phyloP scores from a whole-genome alignment of 2,797 vertebrate genomes.

The Benthosema pterotum region DNA sequence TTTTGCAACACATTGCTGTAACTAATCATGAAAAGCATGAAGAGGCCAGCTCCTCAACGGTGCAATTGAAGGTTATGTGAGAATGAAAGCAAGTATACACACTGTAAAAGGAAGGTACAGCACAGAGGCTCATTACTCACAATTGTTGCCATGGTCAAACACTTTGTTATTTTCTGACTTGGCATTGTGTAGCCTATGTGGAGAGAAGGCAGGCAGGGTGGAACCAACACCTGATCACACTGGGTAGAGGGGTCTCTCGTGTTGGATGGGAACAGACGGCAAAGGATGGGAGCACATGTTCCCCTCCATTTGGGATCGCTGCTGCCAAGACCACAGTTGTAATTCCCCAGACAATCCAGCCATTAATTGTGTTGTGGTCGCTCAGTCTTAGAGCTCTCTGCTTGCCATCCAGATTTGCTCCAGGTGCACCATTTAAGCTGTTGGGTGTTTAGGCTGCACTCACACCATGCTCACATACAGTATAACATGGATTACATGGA shows the following conservation, averaged over 20 bases:
- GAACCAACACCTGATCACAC: constrained; percentile 6
- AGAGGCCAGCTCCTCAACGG: no score
- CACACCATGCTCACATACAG: constrained; percentile 10
- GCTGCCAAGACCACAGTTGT: constrained; percentile 45
- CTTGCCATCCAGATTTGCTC: constrained; percentile 32
- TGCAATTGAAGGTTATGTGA: no score
- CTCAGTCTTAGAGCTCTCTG: constrained; percentile 37
- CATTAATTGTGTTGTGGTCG: constrained; percentile 49
- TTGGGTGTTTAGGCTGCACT: constrained; percentile 15
- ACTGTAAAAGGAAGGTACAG: no score
- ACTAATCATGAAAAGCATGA: no score
- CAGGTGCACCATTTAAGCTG: constrained; percentile 43
- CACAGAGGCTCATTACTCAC: no score
- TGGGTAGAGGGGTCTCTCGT: constrained; percentile 13
- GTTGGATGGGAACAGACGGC: constrained; percentile 45
- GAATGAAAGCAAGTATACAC: no score
- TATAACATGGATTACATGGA: no score
- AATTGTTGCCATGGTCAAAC: no score
- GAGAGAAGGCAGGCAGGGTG: not conserved
- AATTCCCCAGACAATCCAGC: constrained; percentile 54
- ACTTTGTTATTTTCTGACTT: no score
- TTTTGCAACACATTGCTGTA: no score
- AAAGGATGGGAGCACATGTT: constrained; percentile 43
- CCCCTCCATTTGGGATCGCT: constrained; percentile 44
- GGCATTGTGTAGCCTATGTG: constrained; percentile 26